phyloP scores from a whole-genome alignment of 1,140 invertebrate species.

The Pachypeltis micranthus region DNA sequence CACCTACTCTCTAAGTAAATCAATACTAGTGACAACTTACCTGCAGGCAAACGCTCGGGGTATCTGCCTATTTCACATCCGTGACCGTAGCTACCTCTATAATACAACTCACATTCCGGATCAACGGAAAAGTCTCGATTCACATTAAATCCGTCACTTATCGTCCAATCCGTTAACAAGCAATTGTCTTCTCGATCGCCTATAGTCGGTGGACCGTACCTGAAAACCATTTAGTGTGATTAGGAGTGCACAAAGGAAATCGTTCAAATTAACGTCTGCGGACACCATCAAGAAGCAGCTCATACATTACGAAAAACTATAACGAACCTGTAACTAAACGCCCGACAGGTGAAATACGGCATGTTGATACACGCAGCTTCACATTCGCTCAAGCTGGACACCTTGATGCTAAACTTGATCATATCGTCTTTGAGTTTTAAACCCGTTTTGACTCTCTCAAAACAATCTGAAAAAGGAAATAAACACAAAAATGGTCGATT shows the following conservation, averaged over 20 bases:
- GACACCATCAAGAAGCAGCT: no score
- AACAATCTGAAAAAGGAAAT: conserved; percentile 64
- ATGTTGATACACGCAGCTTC: conserved; percentile 54
- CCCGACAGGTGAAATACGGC: conserved; percentile 55
- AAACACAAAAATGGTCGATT: no score
- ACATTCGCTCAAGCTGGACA: conserved; percentile 57
- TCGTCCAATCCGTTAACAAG: conserved; percentile 55
- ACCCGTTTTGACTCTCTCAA: conserved; percentile 61
- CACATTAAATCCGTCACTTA: conserved; percentile 44
- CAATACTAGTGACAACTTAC: no score
- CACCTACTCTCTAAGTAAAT: no score
- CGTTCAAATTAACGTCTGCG: no score
- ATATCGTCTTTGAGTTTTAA: conserved; percentile 48
- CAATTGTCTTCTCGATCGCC: conserved; percentile 54
- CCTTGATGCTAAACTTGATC: conserved; percentile 47
- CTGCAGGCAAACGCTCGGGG: background rate
- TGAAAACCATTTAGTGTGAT: conserved; percentile 26
- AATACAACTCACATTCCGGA: conserved; percentile 56
- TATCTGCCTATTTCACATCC: conserved; percentile 54
- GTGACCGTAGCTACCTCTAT: conserved; percentile 61
- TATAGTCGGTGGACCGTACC: conserved; percentile 48
- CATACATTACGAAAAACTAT: background rate
- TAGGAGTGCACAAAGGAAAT: background rate
- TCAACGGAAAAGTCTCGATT: conserved; percentile 43
- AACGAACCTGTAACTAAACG: conserved; percentile 57